These are phyloP conservation scores for Leptinotarsa juncta DNA, from an alignment of 2,888 invertebrate genomes.

Conservation along the genomic window DNA sequence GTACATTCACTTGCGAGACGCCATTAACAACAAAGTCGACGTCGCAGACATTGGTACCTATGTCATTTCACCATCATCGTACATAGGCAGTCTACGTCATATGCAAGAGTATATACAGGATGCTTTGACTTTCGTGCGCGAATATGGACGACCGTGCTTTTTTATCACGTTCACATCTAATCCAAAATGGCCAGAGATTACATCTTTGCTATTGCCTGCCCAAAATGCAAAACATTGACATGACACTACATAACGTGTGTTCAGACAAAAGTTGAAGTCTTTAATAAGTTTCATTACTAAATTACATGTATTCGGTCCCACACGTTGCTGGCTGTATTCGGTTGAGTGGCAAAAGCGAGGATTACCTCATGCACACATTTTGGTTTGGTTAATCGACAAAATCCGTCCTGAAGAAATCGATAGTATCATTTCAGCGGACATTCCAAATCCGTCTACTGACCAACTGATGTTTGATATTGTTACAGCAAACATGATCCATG, in stretches of 20 bases:
- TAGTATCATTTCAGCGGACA: slow-evolving; percentile 57
- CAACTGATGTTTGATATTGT: slow-evolving; percentile 52
- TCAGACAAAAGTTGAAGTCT: slow-evolving; percentile 36
- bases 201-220: slow-evolving; percentile 21
- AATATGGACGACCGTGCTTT: slow-evolving; percentile 34
- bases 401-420: slow-evolving; percentile 47
- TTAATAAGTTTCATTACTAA: slow-evolving; percentile 5
- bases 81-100: not conserved
- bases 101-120: not conserved
- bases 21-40: not conserved
- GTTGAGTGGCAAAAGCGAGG: slow-evolving; percentile 43
- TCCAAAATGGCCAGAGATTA: slow-evolving; percentile 44
- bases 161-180: slow-evolving; percentile 59
- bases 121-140: not conserved
- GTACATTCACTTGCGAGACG: not conserved
- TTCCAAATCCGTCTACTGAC: slow-evolving; percentile 54
- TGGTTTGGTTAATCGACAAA: slow-evolving; percentile 48
- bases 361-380: slow-evolving; percentile 56
- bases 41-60: not conserved
- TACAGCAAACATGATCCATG: slow-evolving; percentile 62
- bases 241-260: slow-evolving; percentile 32
- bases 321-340: slow-evolving; percentile 36
- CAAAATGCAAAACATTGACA: slow-evolving; percentile 19
- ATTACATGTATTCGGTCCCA: slow-evolving; percentile 26
- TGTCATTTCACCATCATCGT: not conserved